Conservation (phyloP, 1,140 invertebrate species). For the Aphaenogaster ashmeadi region DNA sequence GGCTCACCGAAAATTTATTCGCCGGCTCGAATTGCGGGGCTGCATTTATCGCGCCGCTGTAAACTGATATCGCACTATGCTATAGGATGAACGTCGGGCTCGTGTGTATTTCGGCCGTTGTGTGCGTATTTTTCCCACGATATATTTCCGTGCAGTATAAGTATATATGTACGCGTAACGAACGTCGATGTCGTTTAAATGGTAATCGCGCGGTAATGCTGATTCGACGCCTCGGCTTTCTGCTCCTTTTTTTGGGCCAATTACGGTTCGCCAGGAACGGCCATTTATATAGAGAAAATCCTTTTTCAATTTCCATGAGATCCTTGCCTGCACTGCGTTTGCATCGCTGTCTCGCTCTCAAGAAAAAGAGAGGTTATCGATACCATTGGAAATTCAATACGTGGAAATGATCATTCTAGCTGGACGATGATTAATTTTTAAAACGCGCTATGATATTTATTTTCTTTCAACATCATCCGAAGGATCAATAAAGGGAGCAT, state of each 20-base stretch:
- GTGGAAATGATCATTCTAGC: slow-evolving; percentile 13
- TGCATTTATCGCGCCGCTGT: slow-evolving; percentile 69
- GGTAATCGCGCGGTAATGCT: slow-evolving; percentile 76
- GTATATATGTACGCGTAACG: slow-evolving; percentile 58
- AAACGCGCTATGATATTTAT: background rate
- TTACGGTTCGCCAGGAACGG: slow-evolving; percentile 56
- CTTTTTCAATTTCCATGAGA: slow-evolving; percentile 69
- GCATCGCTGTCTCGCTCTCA: background rate
- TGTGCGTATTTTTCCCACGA: slow-evolving; percentile 62
- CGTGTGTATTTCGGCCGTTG: slow-evolving; percentile 54
- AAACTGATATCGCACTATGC: slow-evolving; percentile 69
- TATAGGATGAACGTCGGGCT: slow-evolving; percentile 61
- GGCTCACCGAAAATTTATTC: slow-evolving; percentile 71
- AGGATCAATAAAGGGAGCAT: background rate
- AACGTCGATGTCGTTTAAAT: slow-evolving; percentile 75
- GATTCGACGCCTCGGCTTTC: slow-evolving; percentile 63
- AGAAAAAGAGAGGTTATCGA: slow-evolving; percentile 33
- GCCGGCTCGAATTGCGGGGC: slow-evolving; percentile 55
- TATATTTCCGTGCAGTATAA: slow-evolving; percentile 40
- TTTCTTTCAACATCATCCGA: background rate
- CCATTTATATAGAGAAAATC: slow-evolving; percentile 69
- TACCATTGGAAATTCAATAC: slow-evolving; percentile 42
- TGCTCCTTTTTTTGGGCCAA: slow-evolving; percentile 43
- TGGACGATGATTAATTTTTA: slow-evolving; percentile 35
- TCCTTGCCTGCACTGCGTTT: slow-evolving; percentile 33